A percentile compares a stretch with the other conserved stretches of the same genome.
Evolutionary conservation across 2,797 vertebrate species (phyloP).

Genomic region (Lithobates sylvaticus): DNA sequence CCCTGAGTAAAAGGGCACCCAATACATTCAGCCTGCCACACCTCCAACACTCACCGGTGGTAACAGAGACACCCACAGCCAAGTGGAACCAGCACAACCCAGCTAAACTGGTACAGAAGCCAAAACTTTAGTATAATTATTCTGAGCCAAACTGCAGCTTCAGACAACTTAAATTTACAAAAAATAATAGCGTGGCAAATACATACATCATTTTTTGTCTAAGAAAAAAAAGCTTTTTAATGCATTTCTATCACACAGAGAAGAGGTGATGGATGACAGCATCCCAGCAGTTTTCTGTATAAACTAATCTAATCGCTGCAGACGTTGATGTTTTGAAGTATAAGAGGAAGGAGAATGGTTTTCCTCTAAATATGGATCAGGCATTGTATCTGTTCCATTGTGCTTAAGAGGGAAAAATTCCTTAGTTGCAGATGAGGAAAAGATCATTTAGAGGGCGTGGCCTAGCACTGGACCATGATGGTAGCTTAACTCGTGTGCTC

Average conservation of each 20-base stretch:
- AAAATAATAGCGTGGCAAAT: too few species aligned
- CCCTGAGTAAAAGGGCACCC: too few species aligned
- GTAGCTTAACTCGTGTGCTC: too few species aligned
- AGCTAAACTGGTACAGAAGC: too few species aligned
- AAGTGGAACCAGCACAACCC: too few species aligned
- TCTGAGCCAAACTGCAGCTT: too few species aligned
- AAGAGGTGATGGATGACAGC: not conserved
- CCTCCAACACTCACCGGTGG: too few species aligned
- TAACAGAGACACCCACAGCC: too few species aligned
- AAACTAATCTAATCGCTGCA: not conserved
- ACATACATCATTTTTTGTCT: not conserved
- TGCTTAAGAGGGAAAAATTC: not conserved
- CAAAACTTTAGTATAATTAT: too few species aligned
- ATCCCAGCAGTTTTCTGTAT: not conserved
- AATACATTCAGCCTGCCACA: too few species aligned
- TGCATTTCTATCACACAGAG: not conserved
- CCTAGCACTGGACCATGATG: too few species aligned
- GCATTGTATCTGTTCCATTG: not conserved
- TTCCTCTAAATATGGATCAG: constrained; percentile 13
- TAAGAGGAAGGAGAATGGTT: not conserved
- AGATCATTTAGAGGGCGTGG: not conserved
- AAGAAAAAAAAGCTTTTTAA: not conserved
- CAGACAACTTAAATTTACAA: too few species aligned
- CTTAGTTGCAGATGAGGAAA: not conserved
- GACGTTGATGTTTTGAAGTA: constrained; percentile 5